Conservation (phyloP, 2,888 invertebrate species). For the Slavum lentiscoides region DNA sequence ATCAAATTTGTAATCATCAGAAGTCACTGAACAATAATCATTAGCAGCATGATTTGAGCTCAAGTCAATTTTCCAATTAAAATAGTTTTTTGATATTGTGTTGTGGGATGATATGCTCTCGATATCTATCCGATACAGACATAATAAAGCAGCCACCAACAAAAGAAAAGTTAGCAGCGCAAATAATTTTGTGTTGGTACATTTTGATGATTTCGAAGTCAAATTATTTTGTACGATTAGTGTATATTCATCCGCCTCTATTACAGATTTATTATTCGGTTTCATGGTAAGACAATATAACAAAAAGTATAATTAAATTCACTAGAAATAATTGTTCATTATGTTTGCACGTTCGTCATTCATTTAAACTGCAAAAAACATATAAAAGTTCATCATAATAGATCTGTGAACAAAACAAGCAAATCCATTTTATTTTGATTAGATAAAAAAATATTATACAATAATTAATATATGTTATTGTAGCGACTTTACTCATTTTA, state of each 20-base stretch:
- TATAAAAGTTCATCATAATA: not conserved
- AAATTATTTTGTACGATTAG: not conserved
- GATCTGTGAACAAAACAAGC: not conserved
- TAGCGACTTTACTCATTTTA: not conserved
- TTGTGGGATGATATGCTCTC: not conserved
- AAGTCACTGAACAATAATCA: constrained; percentile 50
- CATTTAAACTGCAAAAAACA: not conserved
- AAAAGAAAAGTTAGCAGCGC: not conserved
- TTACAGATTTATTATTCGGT: not conserved
- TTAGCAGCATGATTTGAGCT: not conserved
- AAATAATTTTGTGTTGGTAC: not conserved
- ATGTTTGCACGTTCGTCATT: not conserved
- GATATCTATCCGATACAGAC: not conserved
- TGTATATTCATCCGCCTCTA: not conserved
- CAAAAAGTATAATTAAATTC: not conserved
- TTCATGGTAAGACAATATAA: not conserved
- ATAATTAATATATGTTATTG: not conserved
- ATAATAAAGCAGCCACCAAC: not conserved
- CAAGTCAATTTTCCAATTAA: not conserved
- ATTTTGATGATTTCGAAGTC: not conserved
- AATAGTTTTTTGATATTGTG: not conserved
- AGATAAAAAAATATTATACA: constrained; percentile 6
- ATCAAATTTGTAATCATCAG: constrained; percentile 56
- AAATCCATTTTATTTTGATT: not conserved
- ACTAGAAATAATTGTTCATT: not conserved